Evolutionary conservation across 2,797 vertebrate genomes (phyloP).

Genomic region (Rhynchonycteris naso): DNA sequence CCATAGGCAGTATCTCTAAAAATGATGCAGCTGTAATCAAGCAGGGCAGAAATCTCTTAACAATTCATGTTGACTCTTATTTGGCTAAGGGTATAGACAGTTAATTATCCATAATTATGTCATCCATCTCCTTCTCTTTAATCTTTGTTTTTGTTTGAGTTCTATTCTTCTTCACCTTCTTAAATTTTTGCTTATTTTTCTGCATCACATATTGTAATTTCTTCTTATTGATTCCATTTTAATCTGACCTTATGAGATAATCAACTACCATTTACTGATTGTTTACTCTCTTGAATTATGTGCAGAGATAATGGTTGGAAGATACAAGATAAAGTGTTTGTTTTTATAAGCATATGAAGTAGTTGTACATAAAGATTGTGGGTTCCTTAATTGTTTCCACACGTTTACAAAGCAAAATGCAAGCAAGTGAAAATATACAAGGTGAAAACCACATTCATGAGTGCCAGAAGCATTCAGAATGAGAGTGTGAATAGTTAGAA

Average conservation of each 20-base stretch:
- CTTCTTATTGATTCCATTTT: not conserved
- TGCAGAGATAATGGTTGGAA: not conserved
- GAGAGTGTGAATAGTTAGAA: not conserved
- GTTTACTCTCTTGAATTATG: not conserved
- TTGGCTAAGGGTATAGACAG: not conserved
- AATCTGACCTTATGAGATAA: not conserved
- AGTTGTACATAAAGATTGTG: not conserved
- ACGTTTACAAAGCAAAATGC: not conserved
- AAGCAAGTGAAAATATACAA: conserved; percentile 43
- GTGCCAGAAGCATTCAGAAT: not conserved
- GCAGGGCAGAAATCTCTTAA: not conserved
- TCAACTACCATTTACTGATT: not conserved
- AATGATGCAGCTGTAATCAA: not conserved
- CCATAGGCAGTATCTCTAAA: not conserved
- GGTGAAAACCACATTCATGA: conserved; percentile 16
- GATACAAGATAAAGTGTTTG: not conserved
- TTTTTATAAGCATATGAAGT: not conserved
- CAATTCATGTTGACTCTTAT: not conserved
- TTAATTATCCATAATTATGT: not conserved
- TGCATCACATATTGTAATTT: not conserved
- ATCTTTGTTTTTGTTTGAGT: not conserved
- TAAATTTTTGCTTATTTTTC: not conserved
- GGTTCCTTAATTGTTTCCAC: not conserved
- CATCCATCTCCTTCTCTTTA: not conserved
- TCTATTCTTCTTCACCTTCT: not conserved